Conservation (phyloP, 1,140 invertebrate genomes). For the Leptinotarsa defecta region DNA sequence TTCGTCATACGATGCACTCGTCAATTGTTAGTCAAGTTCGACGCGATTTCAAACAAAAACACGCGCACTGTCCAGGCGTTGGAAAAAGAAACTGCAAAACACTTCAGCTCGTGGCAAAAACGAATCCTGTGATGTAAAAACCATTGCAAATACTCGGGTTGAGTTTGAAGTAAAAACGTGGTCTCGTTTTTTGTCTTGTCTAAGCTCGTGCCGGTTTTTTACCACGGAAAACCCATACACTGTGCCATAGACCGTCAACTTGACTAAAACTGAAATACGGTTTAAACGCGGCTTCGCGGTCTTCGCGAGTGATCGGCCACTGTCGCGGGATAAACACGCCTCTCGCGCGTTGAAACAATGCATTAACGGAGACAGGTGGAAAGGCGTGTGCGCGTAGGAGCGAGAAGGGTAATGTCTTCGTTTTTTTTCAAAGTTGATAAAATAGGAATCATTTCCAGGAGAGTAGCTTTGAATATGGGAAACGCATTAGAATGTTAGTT, state of each 20-base stretch:
- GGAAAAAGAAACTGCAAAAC: conserved; percentile 20
- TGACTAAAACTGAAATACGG: conserved; percentile 30
- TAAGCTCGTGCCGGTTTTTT: conserved; percentile 31
- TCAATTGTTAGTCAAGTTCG: conserved; percentile 4
- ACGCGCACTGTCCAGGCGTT: conserved; percentile 6
- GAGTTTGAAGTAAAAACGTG: conserved; percentile 30
- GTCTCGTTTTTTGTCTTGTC: conserved; percentile 26
- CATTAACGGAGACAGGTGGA: conserved; percentile 28
- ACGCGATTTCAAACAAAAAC: conserved; percentile 24
- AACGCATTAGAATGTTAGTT: too few relatives aligned
- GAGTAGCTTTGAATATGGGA: not conserved
- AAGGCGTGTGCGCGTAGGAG: conserved; percentile 1
- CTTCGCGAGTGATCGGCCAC: conserved; percentile 28
- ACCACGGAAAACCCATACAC: conserved; percentile 25
- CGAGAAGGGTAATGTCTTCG: conserved; percentile 19
- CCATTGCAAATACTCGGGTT: conserved; percentile 28
- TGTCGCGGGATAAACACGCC: conserved; percentile 27
- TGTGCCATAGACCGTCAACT: conserved; percentile 19
- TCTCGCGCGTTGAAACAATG: conserved; percentile 37
- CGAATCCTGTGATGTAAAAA: conserved; percentile 25
- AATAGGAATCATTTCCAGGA: not conserved
- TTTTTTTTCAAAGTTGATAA: conserved; percentile 16
- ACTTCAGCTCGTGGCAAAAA: conserved; percentile 19
- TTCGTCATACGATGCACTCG: not conserved
- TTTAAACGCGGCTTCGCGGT: conserved; percentile 31